Evolutionary conservation across 2,797 vertebrate genomes (phyloP).

Genomic region (Lemur catta): DNA sequence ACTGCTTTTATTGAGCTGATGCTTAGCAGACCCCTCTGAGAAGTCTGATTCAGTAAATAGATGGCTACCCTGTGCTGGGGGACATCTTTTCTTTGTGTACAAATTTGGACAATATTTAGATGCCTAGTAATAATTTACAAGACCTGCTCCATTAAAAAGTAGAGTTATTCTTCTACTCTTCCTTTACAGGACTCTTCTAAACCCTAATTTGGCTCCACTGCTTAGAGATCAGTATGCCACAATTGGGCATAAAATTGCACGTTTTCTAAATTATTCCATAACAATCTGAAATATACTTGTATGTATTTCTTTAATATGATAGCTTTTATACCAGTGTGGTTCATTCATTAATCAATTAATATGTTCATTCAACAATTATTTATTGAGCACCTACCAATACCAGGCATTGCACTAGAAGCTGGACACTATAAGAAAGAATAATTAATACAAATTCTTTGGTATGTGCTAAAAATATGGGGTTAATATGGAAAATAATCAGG

Average conservation of each 20-base stretch:
- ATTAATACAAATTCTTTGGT: neutral
- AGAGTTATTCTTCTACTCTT: neutral
- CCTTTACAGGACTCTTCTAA: neutral
- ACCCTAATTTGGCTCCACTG: neutral
- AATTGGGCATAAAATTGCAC: neutral
- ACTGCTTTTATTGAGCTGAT: neutral
- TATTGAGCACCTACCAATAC: neutral
- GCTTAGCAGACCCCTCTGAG: too few species aligned
- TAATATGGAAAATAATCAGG: neutral
- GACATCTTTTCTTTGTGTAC: neutral
- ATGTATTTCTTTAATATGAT: neutral
- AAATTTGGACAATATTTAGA: neutral
- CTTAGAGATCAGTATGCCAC: neutral
- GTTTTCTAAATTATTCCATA: neutral
- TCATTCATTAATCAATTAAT: neutral
- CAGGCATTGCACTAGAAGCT: neutral
- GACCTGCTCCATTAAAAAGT: neutral
- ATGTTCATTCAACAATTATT: neutral
- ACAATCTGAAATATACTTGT: neutral
- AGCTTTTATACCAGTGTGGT: neutral
- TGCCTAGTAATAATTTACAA: neutral
- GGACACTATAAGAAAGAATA: neutral
- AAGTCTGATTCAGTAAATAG: neutral
- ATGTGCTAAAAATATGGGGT: neutral
- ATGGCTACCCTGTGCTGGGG: accelerated